Evolutionary conservation across 2,797 vertebrate genomes (phyloP).

Genomic region (Diglossa cyanea): DNA sequence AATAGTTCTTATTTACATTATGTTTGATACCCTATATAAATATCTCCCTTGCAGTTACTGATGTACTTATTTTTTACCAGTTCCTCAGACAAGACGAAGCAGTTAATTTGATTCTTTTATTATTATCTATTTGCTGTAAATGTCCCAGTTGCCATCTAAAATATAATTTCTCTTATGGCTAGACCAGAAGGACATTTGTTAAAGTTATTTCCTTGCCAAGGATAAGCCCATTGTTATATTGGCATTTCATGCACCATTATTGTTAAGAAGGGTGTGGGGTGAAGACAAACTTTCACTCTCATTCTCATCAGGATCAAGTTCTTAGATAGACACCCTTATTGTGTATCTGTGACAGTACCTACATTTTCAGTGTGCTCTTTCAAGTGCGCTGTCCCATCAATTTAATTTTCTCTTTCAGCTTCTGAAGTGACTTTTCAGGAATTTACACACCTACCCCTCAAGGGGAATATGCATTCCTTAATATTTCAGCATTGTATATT

Average conservation of each 20-base stretch:
- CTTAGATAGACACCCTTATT: not conserved
- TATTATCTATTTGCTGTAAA: not conserved
- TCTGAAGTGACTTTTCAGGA: not conserved
- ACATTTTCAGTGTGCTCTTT: not conserved
- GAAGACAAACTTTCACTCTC: not conserved
- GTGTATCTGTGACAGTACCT: rapidly evolving
- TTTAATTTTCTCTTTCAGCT: not conserved
- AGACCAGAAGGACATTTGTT: not conserved
- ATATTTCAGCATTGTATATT: not conserved
- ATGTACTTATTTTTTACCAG: not conserved
- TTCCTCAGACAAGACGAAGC: not conserved
- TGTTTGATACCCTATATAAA: not conserved
- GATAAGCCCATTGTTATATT: not conserved
- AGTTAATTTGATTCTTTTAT: not conserved
- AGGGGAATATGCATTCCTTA: not conserved
- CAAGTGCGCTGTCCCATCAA: not conserved
- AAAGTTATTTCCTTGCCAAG: not conserved
- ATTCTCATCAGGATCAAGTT: not conserved
- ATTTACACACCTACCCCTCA: not conserved
- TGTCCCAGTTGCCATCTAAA: not conserved
- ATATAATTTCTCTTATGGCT: not conserved
- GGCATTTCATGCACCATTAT: not conserved
- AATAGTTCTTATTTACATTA: not conserved
- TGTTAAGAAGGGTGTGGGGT: rapidly evolving
- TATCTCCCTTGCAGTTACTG: not conserved